phyloP scores from a whole-genome alignment of 2,888 invertebrate species.

The Corbicula japonica region DNA sequence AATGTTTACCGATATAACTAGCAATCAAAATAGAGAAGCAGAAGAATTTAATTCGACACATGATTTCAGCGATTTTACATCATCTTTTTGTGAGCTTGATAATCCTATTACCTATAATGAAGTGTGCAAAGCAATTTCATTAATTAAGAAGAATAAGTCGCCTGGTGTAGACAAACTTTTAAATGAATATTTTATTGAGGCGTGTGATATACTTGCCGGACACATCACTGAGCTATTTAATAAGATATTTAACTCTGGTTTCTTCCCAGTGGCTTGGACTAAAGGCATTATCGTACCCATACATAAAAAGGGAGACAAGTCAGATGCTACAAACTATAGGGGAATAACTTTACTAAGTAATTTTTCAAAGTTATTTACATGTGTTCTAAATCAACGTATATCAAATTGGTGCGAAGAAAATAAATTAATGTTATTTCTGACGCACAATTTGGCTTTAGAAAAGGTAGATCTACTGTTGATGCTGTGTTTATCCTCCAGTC shows the following conservation, averaged over 20 bases:
- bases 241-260: conserved; percentile 16
- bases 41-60: background rate
- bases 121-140: conserved; percentile 1
- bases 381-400: conserved; percentile 37
- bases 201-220: conserved; percentile 9
- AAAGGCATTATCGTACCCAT: conserved; percentile 32
- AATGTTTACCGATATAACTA: background rate
- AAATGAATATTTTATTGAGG: conserved; percentile 33
- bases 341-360: conserved; percentile 43
- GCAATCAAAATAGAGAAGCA: background rate
- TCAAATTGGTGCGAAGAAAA: conserved; percentile 20
- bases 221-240: conserved; percentile 31
- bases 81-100: background rate
- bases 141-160: background rate
- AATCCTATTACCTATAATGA: background rate
- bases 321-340: conserved; percentile 44
- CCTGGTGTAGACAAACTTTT: conserved; percentile 6
- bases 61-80: background rate
- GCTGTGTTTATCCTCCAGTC: conserved; percentile 21
- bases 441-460: conserved; percentile 53
- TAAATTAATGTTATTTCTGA: conserved; percentile 32
- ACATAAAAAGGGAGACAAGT: conserved; percentile 36
- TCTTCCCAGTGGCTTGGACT: conserved; percentile 30
- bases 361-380: conserved; percentile 41
- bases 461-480: conserved; percentile 34